These are phyloP conservation scores for Oligia strigilis DNA, from an alignment of 2,888 invertebrate genomes.

Conservation along the genomic window DNA sequence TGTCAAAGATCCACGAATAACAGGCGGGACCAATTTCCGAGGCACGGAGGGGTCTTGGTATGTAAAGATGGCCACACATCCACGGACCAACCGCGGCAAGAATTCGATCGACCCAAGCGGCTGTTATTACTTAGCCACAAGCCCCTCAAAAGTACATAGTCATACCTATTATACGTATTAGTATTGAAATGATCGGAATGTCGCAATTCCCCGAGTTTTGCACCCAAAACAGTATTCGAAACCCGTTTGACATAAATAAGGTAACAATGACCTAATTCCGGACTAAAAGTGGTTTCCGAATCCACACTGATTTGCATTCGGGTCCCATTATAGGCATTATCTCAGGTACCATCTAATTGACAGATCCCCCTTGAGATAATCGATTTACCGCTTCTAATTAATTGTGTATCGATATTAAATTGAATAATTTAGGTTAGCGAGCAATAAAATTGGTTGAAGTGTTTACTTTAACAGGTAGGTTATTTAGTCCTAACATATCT, in stretches of 20 bases:
- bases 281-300: slow-evolving; percentile 43
- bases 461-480: slow-evolving; percentile 7
- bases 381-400: slow-evolving; percentile 67
- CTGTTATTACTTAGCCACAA: too few species aligned
- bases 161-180: neutral
- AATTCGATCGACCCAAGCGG: too few species aligned
- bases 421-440: slow-evolving; percentile 42
- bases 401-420: slow-evolving; percentile 60
- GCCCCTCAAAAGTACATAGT: neutral
- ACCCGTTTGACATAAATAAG: slow-evolving; percentile 40
- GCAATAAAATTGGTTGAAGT: slow-evolving; percentile 14
- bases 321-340: slow-evolving; percentile 47
- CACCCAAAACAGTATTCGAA: slow-evolving; percentile 2
- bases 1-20: too few species aligned
- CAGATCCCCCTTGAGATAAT: slow-evolving; percentile 62
- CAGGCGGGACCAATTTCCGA: too few species aligned
- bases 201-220: neutral
- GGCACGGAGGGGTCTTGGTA: too few species aligned
- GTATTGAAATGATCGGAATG: slow-evolving; percentile 9
- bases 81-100: too few species aligned
- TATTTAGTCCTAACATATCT: neutral
- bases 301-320: slow-evolving; percentile 54
- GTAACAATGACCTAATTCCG: slow-evolving; percentile 42
- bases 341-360: slow-evolving; percentile 55
- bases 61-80: too few species aligned